These are phyloP conservation scores for Kryptolebias marmoratus DNA, from an alignment of 2,113 vertebrate species.

Conservation along the genomic window DNA sequence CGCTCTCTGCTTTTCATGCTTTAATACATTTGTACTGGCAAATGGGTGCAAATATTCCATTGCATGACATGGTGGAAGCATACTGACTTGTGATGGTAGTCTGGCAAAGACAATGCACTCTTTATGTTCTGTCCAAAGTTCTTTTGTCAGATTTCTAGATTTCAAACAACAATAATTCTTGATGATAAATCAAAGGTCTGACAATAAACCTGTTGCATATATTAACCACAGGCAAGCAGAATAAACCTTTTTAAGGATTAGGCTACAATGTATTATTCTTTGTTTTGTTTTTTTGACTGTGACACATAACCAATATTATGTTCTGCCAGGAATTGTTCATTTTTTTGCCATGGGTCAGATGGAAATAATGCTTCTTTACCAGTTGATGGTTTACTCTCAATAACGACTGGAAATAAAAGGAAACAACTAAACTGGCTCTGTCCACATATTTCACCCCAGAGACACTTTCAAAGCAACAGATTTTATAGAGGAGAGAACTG, in stretches of 20 bases:
- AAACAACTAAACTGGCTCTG: not conserved
- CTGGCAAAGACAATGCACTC: conserved; percentile 22
- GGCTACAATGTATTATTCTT: not conserved
- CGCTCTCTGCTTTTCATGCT: conserved; percentile 13
- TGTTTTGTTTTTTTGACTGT: not conserved
- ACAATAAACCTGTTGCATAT: conserved; percentile 28
- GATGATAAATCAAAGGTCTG: conserved; percentile 27
- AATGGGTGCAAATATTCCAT: conserved; percentile 28
- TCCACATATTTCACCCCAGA: not conserved
- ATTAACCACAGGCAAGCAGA: conserved; percentile 22
- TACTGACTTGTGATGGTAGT: conserved; percentile 42
- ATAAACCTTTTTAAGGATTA: conserved; percentile 5
- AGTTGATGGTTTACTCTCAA: not conserved
- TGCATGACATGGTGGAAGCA: conserved; percentile 31
- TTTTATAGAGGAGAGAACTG: not conserved
- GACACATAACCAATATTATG: not conserved
- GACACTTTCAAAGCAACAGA: not conserved
- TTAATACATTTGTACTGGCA: conserved; percentile 39
- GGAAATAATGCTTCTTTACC: not conserved
- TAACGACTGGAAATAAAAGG: not conserved
- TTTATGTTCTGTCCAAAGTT: conserved; percentile 43
- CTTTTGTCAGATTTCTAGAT: conserved; percentile 38
- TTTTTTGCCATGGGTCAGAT: not conserved
- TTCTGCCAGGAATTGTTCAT: not conserved
- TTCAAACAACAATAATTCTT: conserved; percentile 48